These are phyloP conservation scores for Penaeus monodon DNA, from an alignment of 2,888 invertebrate species.

Conservation along the genomic window DNA sequence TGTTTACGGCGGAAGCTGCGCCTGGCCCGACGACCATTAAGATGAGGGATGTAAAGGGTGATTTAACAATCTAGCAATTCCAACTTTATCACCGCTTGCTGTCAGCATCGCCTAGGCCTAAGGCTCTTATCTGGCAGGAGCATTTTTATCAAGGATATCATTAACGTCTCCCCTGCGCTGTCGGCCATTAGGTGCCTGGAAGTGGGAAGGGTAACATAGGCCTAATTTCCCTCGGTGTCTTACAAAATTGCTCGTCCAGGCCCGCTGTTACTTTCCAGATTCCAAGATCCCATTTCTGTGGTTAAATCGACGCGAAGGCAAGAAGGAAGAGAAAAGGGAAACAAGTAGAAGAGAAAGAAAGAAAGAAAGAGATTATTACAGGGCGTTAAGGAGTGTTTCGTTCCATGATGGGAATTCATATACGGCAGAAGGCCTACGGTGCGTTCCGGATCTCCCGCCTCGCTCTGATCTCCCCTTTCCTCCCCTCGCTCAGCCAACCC, in stretches of 20 bases:
- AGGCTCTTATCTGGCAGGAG: conserved; percentile 16
- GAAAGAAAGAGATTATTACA: not conserved
- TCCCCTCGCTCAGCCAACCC: not conserved
- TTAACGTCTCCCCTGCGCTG: conserved; percentile 23
- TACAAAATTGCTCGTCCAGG: not conserved
- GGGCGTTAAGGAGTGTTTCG: not conserved
- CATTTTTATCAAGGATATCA: conserved; percentile 30
- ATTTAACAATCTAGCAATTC: conserved; percentile 4
- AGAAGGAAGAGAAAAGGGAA: not conserved
- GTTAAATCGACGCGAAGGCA: not conserved
- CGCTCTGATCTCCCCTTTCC: not conserved
- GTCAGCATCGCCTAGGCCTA: conserved; percentile 18
- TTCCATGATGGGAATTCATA: too few species aligned
- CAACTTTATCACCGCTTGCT: not conserved
- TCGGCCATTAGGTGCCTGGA: conserved; percentile 15
- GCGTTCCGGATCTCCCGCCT: conserved; percentile 1
- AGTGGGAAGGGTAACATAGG: conserved; percentile 23
- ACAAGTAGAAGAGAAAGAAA: not conserved
- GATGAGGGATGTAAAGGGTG: not conserved
- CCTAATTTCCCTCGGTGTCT: conserved; percentile 17
- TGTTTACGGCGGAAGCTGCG: too few species aligned
- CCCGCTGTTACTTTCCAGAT: not conserved
- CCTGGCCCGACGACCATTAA: too few species aligned
- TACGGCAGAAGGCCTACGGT: too few species aligned
- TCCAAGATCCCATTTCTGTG: too few species aligned